Evolutionary conservation across 2,797 vertebrate species (phyloP).

Genomic region (Oryzias dopingdopingensis): DNA sequence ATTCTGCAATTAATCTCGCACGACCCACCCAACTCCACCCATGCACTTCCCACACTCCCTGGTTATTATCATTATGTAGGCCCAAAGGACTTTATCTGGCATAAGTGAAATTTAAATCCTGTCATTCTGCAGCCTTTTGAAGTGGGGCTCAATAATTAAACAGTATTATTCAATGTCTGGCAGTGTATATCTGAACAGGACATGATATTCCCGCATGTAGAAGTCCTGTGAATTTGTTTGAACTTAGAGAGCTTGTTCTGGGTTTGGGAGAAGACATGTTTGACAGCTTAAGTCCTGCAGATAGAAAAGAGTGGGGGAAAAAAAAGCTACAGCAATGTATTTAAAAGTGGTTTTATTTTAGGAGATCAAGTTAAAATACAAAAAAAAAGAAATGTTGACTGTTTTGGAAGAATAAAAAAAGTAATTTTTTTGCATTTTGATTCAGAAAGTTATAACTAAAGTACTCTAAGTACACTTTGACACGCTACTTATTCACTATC

Average conservation of each 20-base stretch:
- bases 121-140: slow-evolving; percentile 52
- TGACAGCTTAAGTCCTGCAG: neutral
- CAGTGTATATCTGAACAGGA: slow-evolving; percentile 23
- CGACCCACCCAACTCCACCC: slow-evolving; percentile 53
- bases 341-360: too few relatives aligned
- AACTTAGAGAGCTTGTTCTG: slow-evolving; percentile 2
- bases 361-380: too few relatives aligned
- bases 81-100: slow-evolving; percentile 29
- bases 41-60: slow-evolving; percentile 35
- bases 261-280: slow-evolving; percentile 3
- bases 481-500: too few relatives aligned
- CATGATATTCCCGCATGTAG: slow-evolving; percentile 2
- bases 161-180: slow-evolving; percentile 19
- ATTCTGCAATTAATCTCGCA: slow-evolving; percentile 70
- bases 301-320: too few relatives aligned
- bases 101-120: slow-evolving; percentile 53
- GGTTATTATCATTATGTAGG: slow-evolving; percentile 60
- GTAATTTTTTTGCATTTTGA: too few relatives aligned
- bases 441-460: too few relatives aligned
- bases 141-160: slow-evolving; percentile 54
- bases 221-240: slow-evolving; percentile 4
- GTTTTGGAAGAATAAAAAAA: too few relatives aligned
- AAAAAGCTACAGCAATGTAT: too few relatives aligned
- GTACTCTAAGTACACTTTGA: too few relatives aligned
- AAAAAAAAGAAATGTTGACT: too few relatives aligned